A percentile compares a stretch with the other conserved stretches of the same genome.
These are phyloP conservation scores for Bursaphelenchus okinawaensis DNA, from an alignment of 2,888 invertebrate genomes.

Conservation along the genomic window DNA sequence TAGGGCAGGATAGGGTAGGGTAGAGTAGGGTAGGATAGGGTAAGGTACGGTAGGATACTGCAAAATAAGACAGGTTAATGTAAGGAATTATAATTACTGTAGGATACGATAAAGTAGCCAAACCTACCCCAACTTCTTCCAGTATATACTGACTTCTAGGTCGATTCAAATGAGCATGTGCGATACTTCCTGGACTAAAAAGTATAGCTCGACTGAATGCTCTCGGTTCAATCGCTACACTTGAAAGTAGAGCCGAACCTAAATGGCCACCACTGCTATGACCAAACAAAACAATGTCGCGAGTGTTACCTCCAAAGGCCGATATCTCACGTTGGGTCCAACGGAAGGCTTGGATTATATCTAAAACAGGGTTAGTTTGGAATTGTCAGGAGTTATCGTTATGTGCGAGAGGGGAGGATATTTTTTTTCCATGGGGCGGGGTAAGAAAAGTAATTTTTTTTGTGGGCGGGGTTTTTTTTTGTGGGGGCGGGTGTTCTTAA, in stretches of 20 bases:
- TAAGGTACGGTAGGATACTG: too few species aligned
- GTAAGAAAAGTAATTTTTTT: too few species aligned
- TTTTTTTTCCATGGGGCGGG: too few species aligned
- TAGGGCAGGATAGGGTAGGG: too few species aligned
- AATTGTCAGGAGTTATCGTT: background rate
- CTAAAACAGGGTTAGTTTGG: background rate
- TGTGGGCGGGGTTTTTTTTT: too few species aligned
- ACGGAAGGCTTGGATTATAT: background rate
- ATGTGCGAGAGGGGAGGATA: too few species aligned
- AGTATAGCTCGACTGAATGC: conserved; percentile 8
- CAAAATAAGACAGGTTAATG: too few species aligned
- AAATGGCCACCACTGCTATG: background rate
- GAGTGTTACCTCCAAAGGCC: conserved; percentile 3
- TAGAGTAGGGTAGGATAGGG: too few species aligned
- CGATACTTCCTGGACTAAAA: background rate
- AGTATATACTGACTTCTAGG: background rate
- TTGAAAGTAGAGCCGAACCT: background rate
- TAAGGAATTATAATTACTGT: too few species aligned
- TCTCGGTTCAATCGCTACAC: background rate
- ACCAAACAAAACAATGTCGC: background rate
- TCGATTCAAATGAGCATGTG: background rate
- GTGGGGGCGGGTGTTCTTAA: too few species aligned
- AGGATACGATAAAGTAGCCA: background rate
- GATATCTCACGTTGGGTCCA: conserved; percentile 4
- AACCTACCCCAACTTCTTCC: background rate